Base-by-base conservation (phyloP, 2,888 invertebrate species). In the Trachelus stipa region DNA sequence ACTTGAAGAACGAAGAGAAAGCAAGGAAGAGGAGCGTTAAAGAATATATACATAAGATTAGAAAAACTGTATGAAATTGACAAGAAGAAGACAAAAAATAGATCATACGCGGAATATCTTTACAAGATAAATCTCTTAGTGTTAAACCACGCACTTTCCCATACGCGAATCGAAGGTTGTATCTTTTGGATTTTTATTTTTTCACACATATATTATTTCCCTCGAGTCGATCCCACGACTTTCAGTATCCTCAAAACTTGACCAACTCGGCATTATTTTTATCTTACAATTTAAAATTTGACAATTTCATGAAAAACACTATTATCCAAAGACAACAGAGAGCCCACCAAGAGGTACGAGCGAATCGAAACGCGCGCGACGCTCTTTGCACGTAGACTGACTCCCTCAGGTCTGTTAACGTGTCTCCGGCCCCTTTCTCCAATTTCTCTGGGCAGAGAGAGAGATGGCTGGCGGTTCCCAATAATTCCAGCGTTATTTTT, bases 301-400 rank as follows among this genome's bases (percentile, higher is more conserved):
- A 2, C 2, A 2, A 23, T 56, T 2, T 6, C 56, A 23, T 23
- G 3, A 56, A 3, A 3, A 23, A 23, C 9, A 23, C 56, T 2
- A 56, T 23, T 0, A 1, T 56, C 23, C 1, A 23, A 56, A 9
- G 6, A 56, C 23, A 23, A 56, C 56, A 2, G 23, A 2, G 23
- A 56, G 9, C 23, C 2, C 2, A 23, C 23, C 23, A 9, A 56
- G 23, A 56, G 23, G 23, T 56, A 9, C 56, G 23, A 9, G 56
- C 56, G 56, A 56, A 56, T 56, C 56, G 56, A 23, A 56, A 56
- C 83, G 84, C 82, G 77, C 84, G 80, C 84, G 83, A 80, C 82
- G 82, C 79, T 83, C 81, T 83, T 84, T 83, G 80, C 81, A 81
- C 82, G 82, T 79, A 77, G 81, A 83, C 81, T 82, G 82, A 81